A percentile compares a stretch with the other conserved stretches of the same genome.
phyloP scores from a whole-genome alignment of 2,113 vertebrate genomes.

The Nesospiza acunhae region DNA sequence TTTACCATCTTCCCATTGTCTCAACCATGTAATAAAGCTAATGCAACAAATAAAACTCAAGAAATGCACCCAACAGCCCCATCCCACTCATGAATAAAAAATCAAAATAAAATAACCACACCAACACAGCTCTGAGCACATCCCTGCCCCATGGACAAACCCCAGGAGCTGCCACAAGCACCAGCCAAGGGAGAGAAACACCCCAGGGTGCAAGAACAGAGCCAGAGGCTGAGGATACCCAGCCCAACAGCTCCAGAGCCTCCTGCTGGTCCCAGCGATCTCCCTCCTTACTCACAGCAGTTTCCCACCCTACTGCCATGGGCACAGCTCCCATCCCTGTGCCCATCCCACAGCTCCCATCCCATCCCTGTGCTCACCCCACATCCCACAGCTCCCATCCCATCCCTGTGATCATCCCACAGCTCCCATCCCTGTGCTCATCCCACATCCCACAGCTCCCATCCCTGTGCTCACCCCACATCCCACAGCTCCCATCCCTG shows the following conservation, averaged over 20 bases:
- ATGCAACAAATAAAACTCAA: neutral
- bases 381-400: too few species aligned
- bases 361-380: neutral
- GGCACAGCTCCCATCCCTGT: neutral
- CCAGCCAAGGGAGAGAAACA: neutral
- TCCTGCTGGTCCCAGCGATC: rapidly evolving
- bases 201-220: neutral
- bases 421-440: too few species aligned
- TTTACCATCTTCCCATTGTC: neutral
- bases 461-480: neutral
- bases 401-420: too few species aligned
- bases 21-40: neutral
- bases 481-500: too few species aligned
- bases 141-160: rapidly evolving
- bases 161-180: neutral
- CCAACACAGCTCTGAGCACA: rapidly evolving
- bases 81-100: neutral
- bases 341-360: too few species aligned
- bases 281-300: neutral
- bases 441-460: neutral
- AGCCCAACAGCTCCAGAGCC: too few species aligned
- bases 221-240: rapidly evolving
- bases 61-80: neutral
- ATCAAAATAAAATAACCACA: neutral
- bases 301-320: rapidly evolving